phyloP scores from a whole-genome alignment of 2,113 vertebrate genomes.

The Leuciscus idus region DNA sequence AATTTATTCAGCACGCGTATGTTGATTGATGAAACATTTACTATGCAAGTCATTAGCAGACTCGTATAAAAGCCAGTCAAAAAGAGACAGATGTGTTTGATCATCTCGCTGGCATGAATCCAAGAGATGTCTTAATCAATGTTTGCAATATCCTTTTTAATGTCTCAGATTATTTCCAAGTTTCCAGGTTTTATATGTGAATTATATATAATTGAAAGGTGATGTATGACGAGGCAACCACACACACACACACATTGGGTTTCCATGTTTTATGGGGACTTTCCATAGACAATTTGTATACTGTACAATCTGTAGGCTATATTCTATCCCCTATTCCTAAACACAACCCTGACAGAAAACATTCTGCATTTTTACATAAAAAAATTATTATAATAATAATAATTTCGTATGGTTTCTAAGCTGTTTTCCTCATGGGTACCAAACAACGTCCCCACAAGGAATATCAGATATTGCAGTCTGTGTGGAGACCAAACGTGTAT shows the following conservation, averaged over 20 bases:
- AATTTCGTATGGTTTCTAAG: no score
- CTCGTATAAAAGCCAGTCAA: not conserved
- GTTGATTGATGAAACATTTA: not conserved
- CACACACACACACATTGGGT: not conserved
- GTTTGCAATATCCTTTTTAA: not conserved
- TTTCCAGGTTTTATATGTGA: not conserved
- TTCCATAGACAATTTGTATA: no score
- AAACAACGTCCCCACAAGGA: no score
- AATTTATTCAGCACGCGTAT: slow-evolving; percentile 9
- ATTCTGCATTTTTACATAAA: no score
- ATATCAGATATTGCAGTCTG: no score
- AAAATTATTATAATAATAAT: no score
- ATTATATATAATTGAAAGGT: slow-evolving; percentile 9
- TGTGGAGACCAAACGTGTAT: not conserved
- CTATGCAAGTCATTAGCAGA: slow-evolving; percentile 23
- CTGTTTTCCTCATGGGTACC: no score
- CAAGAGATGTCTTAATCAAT: not conserved
- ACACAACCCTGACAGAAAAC: no score
- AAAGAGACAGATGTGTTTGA: not conserved
- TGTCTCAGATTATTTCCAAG: not conserved
- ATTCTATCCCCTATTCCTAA: no score
- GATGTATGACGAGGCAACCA: slow-evolving; percentile 34
- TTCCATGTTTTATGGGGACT: not conserved
- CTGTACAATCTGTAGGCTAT: no score
- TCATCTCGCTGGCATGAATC: not conserved